Evolutionary conservation across 2,888 invertebrate species (phyloP).

Genomic region (Nasonovia ribisnigri): DNA sequence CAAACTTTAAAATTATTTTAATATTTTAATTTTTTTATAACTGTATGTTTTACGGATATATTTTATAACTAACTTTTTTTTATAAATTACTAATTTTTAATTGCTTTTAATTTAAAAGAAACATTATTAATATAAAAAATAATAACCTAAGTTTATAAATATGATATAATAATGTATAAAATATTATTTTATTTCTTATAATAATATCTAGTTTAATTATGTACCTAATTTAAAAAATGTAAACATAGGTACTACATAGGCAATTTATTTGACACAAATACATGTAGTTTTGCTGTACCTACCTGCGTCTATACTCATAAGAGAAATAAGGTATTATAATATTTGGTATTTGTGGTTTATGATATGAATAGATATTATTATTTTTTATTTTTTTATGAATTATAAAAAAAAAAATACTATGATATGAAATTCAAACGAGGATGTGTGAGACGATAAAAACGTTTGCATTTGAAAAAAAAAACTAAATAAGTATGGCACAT

Average conservation of each 20-base stretch:
- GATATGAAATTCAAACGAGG: neutral
- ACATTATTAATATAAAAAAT: neutral
- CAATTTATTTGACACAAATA: neutral
- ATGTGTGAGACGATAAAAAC: neutral
- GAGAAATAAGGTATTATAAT: neutral
- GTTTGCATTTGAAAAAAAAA: neutral
- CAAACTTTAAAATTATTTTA: neutral
- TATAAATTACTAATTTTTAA: neutral
- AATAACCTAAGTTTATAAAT: neutral
- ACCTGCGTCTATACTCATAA: neutral
- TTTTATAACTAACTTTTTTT: neutral
- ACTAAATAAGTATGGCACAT: neutral
- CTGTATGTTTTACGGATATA: neutral
- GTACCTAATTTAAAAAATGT: neutral
- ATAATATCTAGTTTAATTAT: neutral
- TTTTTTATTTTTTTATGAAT: neutral
- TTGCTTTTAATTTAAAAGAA: neutral
- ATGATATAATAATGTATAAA: neutral
- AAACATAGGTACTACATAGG: neutral
- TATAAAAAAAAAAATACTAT: neutral
- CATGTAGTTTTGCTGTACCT: neutral
- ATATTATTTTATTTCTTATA: too few relatives aligned
- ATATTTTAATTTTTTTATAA: neutral
- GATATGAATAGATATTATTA: neutral
- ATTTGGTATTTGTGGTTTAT: neutral